Base-by-base conservation (phyloP, 2,113 vertebrate species). In the Rhombomys opimus region DNA sequence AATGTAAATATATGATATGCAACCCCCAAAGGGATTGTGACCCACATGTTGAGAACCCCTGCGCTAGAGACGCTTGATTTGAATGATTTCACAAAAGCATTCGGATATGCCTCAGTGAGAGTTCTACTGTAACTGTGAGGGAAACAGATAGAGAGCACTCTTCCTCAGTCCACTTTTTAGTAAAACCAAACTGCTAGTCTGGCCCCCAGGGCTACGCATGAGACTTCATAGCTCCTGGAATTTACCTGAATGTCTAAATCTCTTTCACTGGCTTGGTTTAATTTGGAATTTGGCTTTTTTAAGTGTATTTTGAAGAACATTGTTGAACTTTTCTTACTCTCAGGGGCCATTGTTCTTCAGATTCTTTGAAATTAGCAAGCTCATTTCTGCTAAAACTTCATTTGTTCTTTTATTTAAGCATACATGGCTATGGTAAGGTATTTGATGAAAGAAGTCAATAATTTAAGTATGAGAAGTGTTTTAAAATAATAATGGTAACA, bases 261-360 rank as follows among this genome's bases (percentile, higher is more conserved):
- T 72, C 61, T 61, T 95, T 91, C 11, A 81, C 18, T 91, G 46
- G 32, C 32, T 93, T 50, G 35, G 25, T 77, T 50, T 94, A 61
- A n/a, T 95, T 27, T 94, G 77, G 38, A 87, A 35, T 86, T 94
- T 88, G 13, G 25, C 13, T 27, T 96, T 81, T 82, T 13, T 70
- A 76, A 90, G 15, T 88, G 2, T 84, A 35, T 10, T 78, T 87
- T 70, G 38, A 73, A 25, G 23, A 85, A 11, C 4, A 57, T 77
- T 87, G 11, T 91, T 96, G 85, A 94, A 41, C 59, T 86, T 91
- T 94, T 38, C 63, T 91, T n/a, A 90, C 46, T 97, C 59, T 50
- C 10, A 38, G n/a, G n/a, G 23, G 2, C 61, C 18, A 7, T 87
- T 92, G n/a, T 93, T 89, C 50, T 94, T 96, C 54, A 68, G 7